Evolutionary conservation across 2,113 vertebrate genomes (phyloP).

Genomic region (Petromus typicus): DNA sequence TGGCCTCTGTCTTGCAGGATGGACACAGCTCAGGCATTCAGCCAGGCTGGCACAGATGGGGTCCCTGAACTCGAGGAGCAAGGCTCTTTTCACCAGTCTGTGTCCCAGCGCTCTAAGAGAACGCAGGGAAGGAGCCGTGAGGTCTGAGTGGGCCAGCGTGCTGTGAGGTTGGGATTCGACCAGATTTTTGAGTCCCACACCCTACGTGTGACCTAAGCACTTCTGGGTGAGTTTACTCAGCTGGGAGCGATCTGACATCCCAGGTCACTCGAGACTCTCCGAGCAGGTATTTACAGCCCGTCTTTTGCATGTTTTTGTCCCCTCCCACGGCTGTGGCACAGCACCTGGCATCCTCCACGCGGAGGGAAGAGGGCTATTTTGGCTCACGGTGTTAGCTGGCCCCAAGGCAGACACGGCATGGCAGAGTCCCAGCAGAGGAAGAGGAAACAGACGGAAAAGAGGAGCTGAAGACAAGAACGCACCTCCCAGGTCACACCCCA

Average conservation of each 20-base stretch:
- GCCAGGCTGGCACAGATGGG: not conserved
- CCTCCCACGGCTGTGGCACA: not conserved
- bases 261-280: fast-evolving
- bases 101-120: fast-evolving
- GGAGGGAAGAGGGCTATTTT: not conserved
- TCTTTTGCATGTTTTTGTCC: not conserved
- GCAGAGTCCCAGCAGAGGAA: not conserved
- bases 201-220: not conserved
- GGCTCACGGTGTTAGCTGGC: not conserved
- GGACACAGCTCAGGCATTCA: not conserved
- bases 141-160: no score
- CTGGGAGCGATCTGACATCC: not conserved
- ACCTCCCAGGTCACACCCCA: not conserved
- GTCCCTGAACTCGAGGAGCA: not conserved
- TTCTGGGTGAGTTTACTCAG: not conserved
- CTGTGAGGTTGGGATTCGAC: not conserved
- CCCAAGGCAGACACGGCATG: not conserved
- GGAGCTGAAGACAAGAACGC: not conserved
- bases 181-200: not conserved
- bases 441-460: not conserved
- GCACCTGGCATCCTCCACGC: not conserved
- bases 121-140: not conserved
- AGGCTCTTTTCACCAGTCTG: no score
- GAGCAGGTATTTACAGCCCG: no score
- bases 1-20: not conserved